phyloP scores from a whole-genome alignment of 2,888 invertebrate species.

The Diaperis boleti region DNA sequence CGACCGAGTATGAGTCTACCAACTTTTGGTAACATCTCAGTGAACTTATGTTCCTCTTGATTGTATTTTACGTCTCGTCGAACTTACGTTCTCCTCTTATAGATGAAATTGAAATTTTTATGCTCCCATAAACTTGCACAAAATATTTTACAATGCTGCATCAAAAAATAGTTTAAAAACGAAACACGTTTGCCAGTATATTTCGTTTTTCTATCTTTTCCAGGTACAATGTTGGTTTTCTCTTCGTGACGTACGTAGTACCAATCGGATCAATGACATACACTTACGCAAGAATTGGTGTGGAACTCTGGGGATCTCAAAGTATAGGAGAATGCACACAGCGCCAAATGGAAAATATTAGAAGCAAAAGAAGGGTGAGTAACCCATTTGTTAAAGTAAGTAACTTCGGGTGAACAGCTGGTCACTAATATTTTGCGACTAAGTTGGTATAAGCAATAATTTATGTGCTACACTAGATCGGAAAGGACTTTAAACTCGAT shows the following conservation, averaged over 20 bases:
- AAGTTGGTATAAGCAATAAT: neutral
- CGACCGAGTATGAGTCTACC: too few relatives aligned
- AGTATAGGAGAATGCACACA: constrained; percentile 96
- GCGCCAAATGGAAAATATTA: constrained; percentile 91
- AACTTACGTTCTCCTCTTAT: too few relatives aligned
- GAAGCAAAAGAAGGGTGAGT: constrained; percentile 89
- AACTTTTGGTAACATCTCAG: too few relatives aligned
- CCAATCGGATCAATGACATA: constrained; percentile 94
- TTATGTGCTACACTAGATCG: neutral
- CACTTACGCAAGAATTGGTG: constrained; percentile 89
- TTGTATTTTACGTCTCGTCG: too few relatives aligned
- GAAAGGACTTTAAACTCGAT: neutral
- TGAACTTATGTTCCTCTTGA: too few relatives aligned
- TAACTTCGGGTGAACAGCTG: neutral
- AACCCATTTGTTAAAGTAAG: neutral
- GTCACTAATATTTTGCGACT: neutral
- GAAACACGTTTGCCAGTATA: neutral
- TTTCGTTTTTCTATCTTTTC: constrained; percentile 41
- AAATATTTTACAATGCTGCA: too few relatives aligned
- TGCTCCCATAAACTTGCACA: too few relatives aligned
- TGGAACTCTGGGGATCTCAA: constrained; percentile 95
- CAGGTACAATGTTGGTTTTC: constrained; percentile 92
- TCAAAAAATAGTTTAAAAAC: neutral
- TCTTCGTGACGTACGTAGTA: constrained; percentile 91
- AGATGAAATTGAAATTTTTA: too few relatives aligned